Percentiles rank a stretch among this genome's conserved stretches.
These are phyloP conservation scores for Diachasmimorpha longicaudata DNA, from an alignment of 1,140 invertebrate genomes.

Conservation along the genomic window DNA sequence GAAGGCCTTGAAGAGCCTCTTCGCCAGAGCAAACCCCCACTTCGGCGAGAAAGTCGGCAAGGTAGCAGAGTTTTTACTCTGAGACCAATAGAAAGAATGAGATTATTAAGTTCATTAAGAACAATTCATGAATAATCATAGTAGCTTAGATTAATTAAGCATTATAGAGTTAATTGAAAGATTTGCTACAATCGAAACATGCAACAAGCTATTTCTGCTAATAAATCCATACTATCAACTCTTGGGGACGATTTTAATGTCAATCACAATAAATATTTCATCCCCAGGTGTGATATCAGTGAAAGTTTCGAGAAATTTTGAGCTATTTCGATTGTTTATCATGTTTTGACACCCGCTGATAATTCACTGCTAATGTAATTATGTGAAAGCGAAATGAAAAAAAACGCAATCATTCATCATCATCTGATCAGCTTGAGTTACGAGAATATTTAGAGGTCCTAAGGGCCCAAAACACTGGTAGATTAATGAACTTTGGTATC, in stretches of 20 bases:
- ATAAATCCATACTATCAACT: no score
- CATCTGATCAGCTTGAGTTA: background rate
- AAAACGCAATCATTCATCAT: constrained; percentile 11
- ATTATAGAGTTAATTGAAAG: background rate
- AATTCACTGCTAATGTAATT: background rate
- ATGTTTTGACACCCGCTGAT: background rate
- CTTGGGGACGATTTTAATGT: no score
- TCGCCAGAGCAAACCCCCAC: constrained; percentile 67
- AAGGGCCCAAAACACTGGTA: background rate
- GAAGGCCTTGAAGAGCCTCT: constrained; percentile 70
- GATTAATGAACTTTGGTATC: background rate
- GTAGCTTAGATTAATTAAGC: background rate
- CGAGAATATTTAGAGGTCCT: background rate
- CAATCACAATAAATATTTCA: no score
- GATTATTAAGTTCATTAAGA: background rate
- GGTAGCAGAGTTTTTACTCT: constrained; percentile 52
- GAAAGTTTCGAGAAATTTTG: background rate
- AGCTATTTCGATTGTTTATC: background rate
- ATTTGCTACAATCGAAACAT: background rate
- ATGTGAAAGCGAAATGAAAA: background rate
- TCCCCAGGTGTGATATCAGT: no score
- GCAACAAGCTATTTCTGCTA: no score
- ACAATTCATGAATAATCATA: background rate
- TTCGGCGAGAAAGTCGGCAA: constrained; percentile 69
- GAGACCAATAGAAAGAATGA: constrained; percentile 19